Base-by-base conservation (phyloP, 2,797 vertebrate genomes). In the Orientallactaga sibirica region DNA sequence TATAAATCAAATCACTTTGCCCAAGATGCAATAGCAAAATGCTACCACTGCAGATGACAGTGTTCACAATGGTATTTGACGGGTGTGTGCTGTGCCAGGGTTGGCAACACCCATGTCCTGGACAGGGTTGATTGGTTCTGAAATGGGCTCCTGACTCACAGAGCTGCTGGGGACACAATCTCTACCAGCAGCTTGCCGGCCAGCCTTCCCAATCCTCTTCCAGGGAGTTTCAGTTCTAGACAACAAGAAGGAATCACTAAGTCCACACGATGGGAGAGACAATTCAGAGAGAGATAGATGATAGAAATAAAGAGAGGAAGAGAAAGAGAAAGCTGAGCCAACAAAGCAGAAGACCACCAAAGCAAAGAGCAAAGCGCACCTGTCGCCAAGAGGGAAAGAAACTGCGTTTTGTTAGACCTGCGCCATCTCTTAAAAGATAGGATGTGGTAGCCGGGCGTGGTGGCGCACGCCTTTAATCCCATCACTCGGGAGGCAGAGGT, bases 11-110 rank as follows among this genome's bases (percentile, higher is more conserved):
- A 18, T 43, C 33, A 87, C 61, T 75, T 61, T 80, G 16, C 58
- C 52, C 84, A 89, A 68, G 64, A 64, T 86, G 20, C 37, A 82
- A 87, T 91, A 90, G 58, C 29, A 14, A 86, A 86, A 7, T 7
- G 0, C 55, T 52, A 24, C 20, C 61, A 8, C 79, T 19, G 14
- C 41, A 78, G 55, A 82, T 41, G 18, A n/a, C 7, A 16, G 70
- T 25, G 33, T 52, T 76, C 37, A 10, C 15, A 24, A 33, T 3
- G 52, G 29, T 43, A 11, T 37, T 86, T 18, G 16, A 22, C 4
- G 4, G 71, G 66, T 22, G 20, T 80, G 66, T 64, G 62, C 33
- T 27, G 75, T 58, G 7, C 76, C 33, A 37, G 1, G 18, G 25
- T 80, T 12, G 73, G 33, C 19, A 64, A 55, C 7, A 0, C 43